Percentiles rank a stretch among this genome's conserved stretches.
These are phyloP conservation scores for Orussus abietinus DNA, from an alignment of 1,140 invertebrate species.

Conservation along the genomic window DNA sequence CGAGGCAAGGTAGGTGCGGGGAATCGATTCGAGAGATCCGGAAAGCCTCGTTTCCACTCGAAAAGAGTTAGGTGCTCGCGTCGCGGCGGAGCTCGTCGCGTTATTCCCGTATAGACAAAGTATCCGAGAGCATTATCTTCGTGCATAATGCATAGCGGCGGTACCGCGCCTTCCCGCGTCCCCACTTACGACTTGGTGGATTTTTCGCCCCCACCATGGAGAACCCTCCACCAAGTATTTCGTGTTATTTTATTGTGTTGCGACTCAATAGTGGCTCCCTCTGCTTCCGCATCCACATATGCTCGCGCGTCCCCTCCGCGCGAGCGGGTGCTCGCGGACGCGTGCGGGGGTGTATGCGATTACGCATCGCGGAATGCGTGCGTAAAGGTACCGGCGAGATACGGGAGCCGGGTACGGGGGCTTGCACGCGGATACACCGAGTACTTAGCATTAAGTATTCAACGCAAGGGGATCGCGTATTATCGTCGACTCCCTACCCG, in stretches of 20 bases:
- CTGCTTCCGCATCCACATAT: slow-evolving; percentile 38
- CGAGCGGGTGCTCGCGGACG: slow-evolving; percentile 14
- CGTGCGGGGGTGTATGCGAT: slow-evolving; percentile 15
- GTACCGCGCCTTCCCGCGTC: slow-evolving; percentile 25
- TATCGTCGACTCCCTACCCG: slow-evolving; percentile 43
- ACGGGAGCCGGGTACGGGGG: slow-evolving; percentile 18
- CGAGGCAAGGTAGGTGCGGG: too few relatives aligned
- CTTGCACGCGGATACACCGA: slow-evolving; percentile 45
- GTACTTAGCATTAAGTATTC: slow-evolving; percentile 54
- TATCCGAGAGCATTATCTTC: slow-evolving; percentile 54
- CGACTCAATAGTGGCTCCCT: slow-evolving; percentile 49
- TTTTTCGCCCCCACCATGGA: slow-evolving; percentile 17
- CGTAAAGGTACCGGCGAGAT: slow-evolving; percentile 13
- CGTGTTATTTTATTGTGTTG: slow-evolving; percentile 52
- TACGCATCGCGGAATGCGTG: not conserved
- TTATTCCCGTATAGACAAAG: slow-evolving; percentile 54
- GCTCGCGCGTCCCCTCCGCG: slow-evolving; percentile 34
- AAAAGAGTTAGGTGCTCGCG: too few relatives aligned
- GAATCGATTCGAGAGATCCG: too few relatives aligned
- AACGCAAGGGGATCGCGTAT: slow-evolving; percentile 53
- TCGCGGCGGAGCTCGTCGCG: slow-evolving; percentile 47
- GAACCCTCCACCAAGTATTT: slow-evolving; percentile 41
- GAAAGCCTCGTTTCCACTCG: too few relatives aligned
- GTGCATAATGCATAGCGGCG: slow-evolving; percentile 51
- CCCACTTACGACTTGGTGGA: slow-evolving; percentile 24